Base-by-base conservation (phyloP, 2,113 vertebrate genomes). In the Gadus macrocephalus region DNA sequence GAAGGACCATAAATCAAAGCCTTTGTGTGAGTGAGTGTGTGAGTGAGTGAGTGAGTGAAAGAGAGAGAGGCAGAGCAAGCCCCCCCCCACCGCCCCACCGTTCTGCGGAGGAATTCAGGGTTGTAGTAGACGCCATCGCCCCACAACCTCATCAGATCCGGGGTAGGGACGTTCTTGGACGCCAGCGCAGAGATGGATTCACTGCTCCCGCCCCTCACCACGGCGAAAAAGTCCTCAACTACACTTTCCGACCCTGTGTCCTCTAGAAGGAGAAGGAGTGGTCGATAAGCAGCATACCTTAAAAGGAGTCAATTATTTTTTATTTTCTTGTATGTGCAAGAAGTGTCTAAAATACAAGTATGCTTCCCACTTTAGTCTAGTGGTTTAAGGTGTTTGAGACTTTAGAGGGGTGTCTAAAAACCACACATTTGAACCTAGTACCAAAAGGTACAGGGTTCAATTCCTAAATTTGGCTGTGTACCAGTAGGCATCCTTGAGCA, bases 91-190 rank as follows among this genome's bases (percentile, higher is more conserved):
- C 31, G 3, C 14, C 1, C 78, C 62, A 92, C 97, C 88, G 93
- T 95, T 0, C 79, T 83, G 35, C 82, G 88, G 71, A 96, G 82
- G 79, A 98, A 94, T 53, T 95, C 94, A 0, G 95, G 96, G 80
- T 94, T 97, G 85, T 93, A 96, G 53, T 91, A 90, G 0, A 97
- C 93, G 0, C 92, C 92, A 0, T 95, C 94, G 11, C 96, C 96
- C 96, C 95, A 98, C 0, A 92, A 89, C 62, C 89, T 90, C 95
- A 98, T 95, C 63, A 96, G 86, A 0, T 93, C 72, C 0, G 92
- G 86, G 0, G 91, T 94, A 0, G 96, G 97, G 38, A 97, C 86
- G 19, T 90, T 85, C 61, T 72, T 92, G 68, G 93, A 84, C 0
- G 94, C 89, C 83, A 99, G 73, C 0, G 86, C 1, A 0, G 92